Evolutionary conservation across 1,140 invertebrate species (phyloP), one percentile per base, ranked within the genome.

Genomic region (Drosophila virilis): DNA sequence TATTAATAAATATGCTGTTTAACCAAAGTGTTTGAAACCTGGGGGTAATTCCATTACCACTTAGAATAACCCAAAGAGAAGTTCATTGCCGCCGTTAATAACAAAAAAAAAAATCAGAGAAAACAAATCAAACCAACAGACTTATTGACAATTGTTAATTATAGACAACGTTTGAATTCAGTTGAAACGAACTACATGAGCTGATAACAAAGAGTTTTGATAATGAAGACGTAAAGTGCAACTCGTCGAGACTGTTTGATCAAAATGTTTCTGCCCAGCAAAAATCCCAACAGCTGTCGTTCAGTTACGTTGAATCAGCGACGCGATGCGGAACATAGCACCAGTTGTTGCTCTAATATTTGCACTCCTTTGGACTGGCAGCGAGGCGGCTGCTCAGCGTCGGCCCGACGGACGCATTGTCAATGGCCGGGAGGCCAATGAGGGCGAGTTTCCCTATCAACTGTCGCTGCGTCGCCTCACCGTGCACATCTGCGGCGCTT

Each of bases 401-500:
- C 60, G 66, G 7, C 84, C 80, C 17, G 84, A 80, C 38, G 82
- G 83, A 61, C 90, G 91, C 10, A 92, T 92, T 13, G 91, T 92
- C 6, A 91, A 91, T 32, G 91, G 91, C 0, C 66, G 74, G 9
- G 81, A 91, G 42, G 91, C 83, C 0, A 12, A 46, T 0, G 85
- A 86, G 12, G 81, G 81, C 0, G 75, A 90, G 32, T 90, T 85
- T 17, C 85, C 85, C 0, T 83, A 80, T 43, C 82, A 90, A 12
- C 45, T 92, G 10, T 92, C 91, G 0, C 55, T 92, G 10, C 82
- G 91, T 1, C 80, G 84, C 2, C 77, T 78, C 22, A 75, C 82
- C 1, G 64, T 88, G 0, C 91, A 92, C 43, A 85, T 91, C n/a
- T 92, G 92, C 50, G 92, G 92, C 1, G 92, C 91, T 13, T 78